Conservation (phyloP, 92 coral and sea anemone genomes). For the Phenganax subtilis region DNA sequence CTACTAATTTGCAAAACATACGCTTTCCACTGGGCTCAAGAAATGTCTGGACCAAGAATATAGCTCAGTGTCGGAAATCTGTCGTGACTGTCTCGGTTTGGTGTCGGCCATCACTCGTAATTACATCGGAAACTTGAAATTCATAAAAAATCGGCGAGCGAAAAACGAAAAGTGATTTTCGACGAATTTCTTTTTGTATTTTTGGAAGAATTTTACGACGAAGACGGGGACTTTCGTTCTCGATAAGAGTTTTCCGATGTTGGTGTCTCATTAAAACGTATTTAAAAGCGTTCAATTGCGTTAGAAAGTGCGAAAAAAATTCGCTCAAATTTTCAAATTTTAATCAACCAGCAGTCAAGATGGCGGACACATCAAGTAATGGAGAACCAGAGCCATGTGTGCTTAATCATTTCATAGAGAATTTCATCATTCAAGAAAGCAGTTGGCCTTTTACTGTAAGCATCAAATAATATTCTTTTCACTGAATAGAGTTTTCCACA, state of each 20-base stretch:
- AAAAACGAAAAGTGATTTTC: slow-evolving; percentile 22
- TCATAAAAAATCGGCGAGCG: slow-evolving; percentile 15
- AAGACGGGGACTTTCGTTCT: not conserved
- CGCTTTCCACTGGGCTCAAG: too few species aligned
- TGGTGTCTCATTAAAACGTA: not conserved
- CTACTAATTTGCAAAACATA: too few species aligned
- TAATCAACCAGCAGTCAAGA: slow-evolving; percentile 11
- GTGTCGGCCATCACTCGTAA: not conserved
- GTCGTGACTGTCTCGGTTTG: not conserved
- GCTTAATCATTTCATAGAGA: slow-evolving; percentile 86
- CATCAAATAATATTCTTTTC: not conserved
- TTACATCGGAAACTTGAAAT: not conserved
- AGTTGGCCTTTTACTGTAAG: slow-evolving; percentile 96
- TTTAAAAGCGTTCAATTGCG: not conserved
- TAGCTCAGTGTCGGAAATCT: not conserved
- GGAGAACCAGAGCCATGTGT: slow-evolving; percentile 74
- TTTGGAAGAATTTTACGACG: not conserved
- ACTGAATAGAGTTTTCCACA: too few species aligned
- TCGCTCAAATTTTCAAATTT: not conserved
- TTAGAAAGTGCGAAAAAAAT: not conserved
- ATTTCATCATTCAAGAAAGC: slow-evolving; percentile 95
- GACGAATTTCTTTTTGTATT: slow-evolving; percentile 8
- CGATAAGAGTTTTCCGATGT: not conserved
- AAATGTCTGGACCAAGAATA: too few species aligned
- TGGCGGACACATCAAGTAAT: slow-evolving; percentile 56